Evolutionary conservation across 2,888 invertebrate genomes (phyloP), one percentile per base, ranked within the genome.

Genomic region (Caenorhabditis sulstoni): DNA sequence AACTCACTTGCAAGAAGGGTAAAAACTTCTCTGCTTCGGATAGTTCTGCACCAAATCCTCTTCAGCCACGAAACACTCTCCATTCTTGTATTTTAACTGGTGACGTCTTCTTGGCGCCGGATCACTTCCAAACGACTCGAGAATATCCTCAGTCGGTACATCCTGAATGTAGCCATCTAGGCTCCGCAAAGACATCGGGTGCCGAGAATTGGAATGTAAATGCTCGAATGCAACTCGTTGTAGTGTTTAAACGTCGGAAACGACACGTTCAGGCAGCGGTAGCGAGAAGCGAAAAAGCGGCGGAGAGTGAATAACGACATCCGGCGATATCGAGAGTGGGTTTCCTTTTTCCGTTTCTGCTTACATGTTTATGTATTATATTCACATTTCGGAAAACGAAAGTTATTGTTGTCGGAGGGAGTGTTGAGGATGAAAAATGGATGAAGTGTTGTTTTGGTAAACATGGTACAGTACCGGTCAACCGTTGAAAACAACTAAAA

Each of bases 101-200:
- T 73, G 74, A 12, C 79, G 62, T 70, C 68, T 59, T 57, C 59
- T 59, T 1, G 74, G 74, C n/a, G 59, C 67, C 9, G 81, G 83
- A 53, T 83, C 83, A 58, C 83, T 83, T 7, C 83, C 83, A 79
- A 83, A 83, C 4, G 70, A 57, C 37, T 83, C 80, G 9, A 83
- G 59, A 66, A 83, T 66, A 58, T 81, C 81, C 50, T 78, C 80
- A 23, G 83, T 83, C 12, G 83, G 78, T 7, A 73, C 49, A 59
- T 83, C 83, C 79, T 82, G 82, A 20, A 45, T 53, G 1, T 20
- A 53, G 18, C 62, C 47, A 39, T 73, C 62, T 29, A 45, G 52
- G 41, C 78, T 73, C 3, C 66, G 47, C 12, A 53, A 37, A 20
- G 74, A 74, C 74, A 66, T 70, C 20, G 29, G 29, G 7, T n/a